Evolutionary conservation across 2,113 vertebrate species (phyloP), one percentile per base, ranked within the genome.

Genomic region (Heterotilapia buettikoferi): DNA sequence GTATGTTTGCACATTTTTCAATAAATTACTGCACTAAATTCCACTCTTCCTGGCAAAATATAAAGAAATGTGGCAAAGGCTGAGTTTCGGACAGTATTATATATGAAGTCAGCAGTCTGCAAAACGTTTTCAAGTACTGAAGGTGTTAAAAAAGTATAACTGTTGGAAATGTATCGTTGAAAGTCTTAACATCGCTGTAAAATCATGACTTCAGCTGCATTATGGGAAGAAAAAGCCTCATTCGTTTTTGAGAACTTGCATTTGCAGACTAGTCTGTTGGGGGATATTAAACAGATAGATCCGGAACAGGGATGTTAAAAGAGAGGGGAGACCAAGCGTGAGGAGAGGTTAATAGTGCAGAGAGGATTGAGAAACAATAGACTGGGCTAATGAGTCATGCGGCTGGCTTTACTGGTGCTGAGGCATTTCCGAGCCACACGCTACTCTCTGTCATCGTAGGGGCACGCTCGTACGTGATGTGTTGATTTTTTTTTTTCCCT

Each of bases 331-430:
- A 61, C 14, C 38, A 36, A 11, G 83, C 50, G 56, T 7, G 26
- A 76, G 59, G 52, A 80, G 91, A 84, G 92, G 88, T 91, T 88
- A 90, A 91, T 33, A 92, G 89, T 88, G 89, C 89, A 88, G 73
- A 85, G 88, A 90, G 93, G 90, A 92, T 93, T 90, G 89, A 76
- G 89, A 92, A 87, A 95, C 93, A 95, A 94, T 92, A 73, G 94
- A 6, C 56, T 19, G 73, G 61, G 45, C 80, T 92, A 94, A 92
- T 94, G 94, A 91, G 73, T 91, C 92, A 89, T 93, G 90, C 89
- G 52, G 76, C 61, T 9, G 87, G 93, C 83, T 94, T 94, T 86
- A 82, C 86, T 90, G 45, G 56, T 88, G 89, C 91, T 89, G 85
- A 92, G 86, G 63, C 80, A 88, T 88, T 94, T 93, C 93, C 82